Conservation (phyloP, 2,797 vertebrate genomes). For the Arremon brunneinucha region DNA sequence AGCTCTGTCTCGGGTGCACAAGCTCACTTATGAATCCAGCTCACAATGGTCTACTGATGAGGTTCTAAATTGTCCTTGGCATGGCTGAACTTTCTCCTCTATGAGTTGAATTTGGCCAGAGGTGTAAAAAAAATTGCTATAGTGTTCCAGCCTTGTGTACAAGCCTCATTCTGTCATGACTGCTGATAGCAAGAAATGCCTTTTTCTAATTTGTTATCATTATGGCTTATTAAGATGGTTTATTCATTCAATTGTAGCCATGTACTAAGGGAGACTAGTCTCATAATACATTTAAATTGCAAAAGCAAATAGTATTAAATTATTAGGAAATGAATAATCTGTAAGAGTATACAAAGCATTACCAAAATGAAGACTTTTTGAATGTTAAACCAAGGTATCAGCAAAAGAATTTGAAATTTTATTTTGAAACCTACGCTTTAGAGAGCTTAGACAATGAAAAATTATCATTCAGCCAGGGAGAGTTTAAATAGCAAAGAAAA, state of each 20-base stretch:
- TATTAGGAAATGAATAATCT: slow-evolving; percentile 10
- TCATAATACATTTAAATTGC: slow-evolving; percentile 11
- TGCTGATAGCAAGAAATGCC: background rate
- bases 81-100: background rate
- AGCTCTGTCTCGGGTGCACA: background rate
- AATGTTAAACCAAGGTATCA: slow-evolving; percentile 18
- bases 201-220: background rate
- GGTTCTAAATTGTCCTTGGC: background rate
- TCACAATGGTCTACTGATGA: background rate
- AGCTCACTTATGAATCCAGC: background rate
- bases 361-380: slow-evolving; percentile 17
- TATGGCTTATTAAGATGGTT: background rate
- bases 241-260: background rate
- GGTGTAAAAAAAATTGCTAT: background rate
- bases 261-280: background rate
- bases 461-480: background rate
- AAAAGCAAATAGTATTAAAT: slow-evolving; percentile 34
- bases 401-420: slow-evolving; percentile 16
- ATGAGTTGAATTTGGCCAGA: background rate
- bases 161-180: background rate
- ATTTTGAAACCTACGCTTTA: slow-evolving; percentile 53
- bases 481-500: slow-evolving; percentile 47
- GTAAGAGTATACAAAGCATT: slow-evolving; percentile 15
- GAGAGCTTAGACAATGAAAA: slow-evolving; percentile 41
- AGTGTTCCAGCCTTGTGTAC: background rate